Percentiles rank a stretch among this genome's conserved stretches.
Conservation (phyloP, 2,113 vertebrate genomes). For the Percopsis transmontana region DNA sequence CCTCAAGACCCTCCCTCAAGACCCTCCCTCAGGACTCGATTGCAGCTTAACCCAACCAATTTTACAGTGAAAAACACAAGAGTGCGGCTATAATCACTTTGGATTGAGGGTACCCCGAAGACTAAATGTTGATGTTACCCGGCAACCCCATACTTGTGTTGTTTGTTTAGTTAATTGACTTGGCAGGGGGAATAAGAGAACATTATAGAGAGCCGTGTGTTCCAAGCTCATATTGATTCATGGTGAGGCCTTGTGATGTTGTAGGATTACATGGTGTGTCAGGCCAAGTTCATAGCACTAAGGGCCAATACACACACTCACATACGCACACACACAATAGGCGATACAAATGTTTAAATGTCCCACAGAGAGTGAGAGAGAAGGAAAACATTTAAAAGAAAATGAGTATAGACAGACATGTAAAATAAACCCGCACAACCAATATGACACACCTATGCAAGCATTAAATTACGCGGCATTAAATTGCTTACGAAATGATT, state of each 20-base stretch:
- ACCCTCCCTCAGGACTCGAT: constrained; percentile 17
- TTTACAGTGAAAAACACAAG: constrained; percentile 22
- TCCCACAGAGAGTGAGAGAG: neutral
- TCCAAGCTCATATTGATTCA: constrained; percentile 41
- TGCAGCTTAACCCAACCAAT: constrained; percentile 5
- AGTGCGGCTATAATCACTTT: constrained; percentile 22
- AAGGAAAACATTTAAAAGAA: neutral
- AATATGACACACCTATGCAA: too few species aligned
- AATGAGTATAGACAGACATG: neutral
- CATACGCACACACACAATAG: neutral
- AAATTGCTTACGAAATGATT: too few species aligned
- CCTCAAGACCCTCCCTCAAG: neutral
- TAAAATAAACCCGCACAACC: too few species aligned
- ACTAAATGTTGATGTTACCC: constrained; percentile 45
- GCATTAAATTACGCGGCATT: too few species aligned
- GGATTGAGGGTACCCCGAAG: constrained; percentile 21
- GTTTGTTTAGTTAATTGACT: constrained; percentile 23
- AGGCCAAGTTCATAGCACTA: constrained; percentile 1
- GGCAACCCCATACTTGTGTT: constrained; percentile 40
- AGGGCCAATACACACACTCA: neutral
- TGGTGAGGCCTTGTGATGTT: constrained; percentile 12
- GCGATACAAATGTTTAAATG: neutral
- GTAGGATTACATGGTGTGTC: constrained; percentile 24
- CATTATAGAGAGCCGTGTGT: neutral
- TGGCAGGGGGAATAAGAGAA: constrained; percentile 7